Conservation (phyloP, 2,888 invertebrate genomes). For the Ctenicera cuprea region DNA sequence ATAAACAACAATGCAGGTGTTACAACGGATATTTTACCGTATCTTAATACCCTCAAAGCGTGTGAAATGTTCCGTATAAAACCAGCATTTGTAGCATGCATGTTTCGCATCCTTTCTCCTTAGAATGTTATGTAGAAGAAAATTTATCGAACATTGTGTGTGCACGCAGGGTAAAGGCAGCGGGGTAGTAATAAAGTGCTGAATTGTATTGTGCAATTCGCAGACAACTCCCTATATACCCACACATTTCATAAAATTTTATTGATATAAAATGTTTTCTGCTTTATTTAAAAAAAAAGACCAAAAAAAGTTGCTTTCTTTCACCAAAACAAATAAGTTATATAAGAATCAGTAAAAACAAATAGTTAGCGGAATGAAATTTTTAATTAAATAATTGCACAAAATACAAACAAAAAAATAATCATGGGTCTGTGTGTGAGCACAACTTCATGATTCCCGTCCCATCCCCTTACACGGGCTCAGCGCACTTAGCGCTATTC, state of each 20-base stretch:
- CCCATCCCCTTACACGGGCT: too few species aligned
- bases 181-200: constrained; percentile 13
- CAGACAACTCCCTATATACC: background rate
- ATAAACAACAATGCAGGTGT: constrained; percentile 27
- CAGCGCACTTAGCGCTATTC: too few species aligned
- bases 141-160: constrained; percentile 17
- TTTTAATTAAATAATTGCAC: too few species aligned
- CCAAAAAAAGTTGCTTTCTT: too few species aligned
- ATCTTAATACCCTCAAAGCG: constrained; percentile 1
- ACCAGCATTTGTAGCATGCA: constrained; percentile 10
- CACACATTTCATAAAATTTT: constrained; percentile 16
- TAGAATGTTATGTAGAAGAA: constrained; percentile 5
- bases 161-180: constrained; percentile 7
- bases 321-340: too few species aligned
- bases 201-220: constrained; percentile 9
- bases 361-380: too few species aligned
- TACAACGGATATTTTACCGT: constrained; percentile 20
- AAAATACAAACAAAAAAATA: too few species aligned
- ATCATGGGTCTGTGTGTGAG: too few species aligned
- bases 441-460: too few species aligned
- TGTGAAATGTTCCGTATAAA: constrained; percentile 15
- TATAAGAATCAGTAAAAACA: too few species aligned
- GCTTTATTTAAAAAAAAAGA: too few species aligned
- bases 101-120: constrained; percentile 19
- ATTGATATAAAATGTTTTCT: background rate